phyloP scores from a whole-genome alignment of 2,797 vertebrate genomes.

The Melopsittacus undulatus region DNA sequence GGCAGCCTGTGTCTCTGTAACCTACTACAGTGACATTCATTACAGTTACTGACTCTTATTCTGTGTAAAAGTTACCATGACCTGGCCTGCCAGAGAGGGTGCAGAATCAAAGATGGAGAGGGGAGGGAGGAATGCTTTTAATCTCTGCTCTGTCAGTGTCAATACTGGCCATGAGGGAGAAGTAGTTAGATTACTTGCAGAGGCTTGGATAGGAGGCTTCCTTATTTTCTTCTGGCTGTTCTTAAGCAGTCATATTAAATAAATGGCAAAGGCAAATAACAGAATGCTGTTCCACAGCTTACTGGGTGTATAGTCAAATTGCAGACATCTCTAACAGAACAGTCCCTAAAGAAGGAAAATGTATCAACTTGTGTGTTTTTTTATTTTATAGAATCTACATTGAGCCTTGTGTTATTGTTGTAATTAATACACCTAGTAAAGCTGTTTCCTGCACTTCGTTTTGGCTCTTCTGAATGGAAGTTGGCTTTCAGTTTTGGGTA shows the following conservation, averaged over 20 bases:
- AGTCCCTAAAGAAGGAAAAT: background rate
- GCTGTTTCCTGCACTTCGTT: background rate
- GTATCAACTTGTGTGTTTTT: background rate
- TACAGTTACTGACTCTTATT: background rate
- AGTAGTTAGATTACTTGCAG: background rate
- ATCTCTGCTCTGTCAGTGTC: background rate
- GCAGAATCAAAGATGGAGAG: background rate
- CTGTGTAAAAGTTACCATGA: background rate
- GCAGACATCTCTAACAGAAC: background rate
- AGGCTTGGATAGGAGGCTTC: background rate
- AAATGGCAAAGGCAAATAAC: background rate
- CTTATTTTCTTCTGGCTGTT: background rate
- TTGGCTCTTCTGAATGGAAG: background rate
- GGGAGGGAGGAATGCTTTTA: background rate
- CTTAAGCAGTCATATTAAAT: background rate
- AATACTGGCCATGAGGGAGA: background rate
- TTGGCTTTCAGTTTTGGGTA: background rate
- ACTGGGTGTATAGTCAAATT: background rate
- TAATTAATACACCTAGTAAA: background rate
- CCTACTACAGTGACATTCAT: background rate
- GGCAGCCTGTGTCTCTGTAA: background rate
- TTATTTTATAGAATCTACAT: background rate
- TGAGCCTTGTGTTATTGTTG: background rate
- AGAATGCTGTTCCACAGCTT: background rate
- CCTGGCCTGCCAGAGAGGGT: too few species aligned